Percentiles rank a stretch among this genome's conserved stretches.
These are phyloP conservation scores for Lacerta agilis DNA, from an alignment of 2,797 vertebrate species.

Conservation along the genomic window DNA sequence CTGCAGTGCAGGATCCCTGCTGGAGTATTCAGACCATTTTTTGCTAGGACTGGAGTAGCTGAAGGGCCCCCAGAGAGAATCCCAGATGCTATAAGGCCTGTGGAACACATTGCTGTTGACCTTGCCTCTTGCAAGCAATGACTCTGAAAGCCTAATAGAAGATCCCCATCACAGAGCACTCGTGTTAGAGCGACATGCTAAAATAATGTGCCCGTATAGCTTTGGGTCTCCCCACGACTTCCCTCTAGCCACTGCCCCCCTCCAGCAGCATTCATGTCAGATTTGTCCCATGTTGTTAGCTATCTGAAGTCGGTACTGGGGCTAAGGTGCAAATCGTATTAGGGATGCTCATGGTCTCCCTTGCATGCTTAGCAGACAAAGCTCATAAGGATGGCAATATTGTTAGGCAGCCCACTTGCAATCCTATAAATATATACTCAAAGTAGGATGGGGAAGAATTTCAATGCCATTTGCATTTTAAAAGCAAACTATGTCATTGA, in stretches of 20 bases:
- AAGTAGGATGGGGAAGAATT: too few relatives aligned
- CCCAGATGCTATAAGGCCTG: neutral
- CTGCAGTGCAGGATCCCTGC: neutral
- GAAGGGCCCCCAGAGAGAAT: neutral
- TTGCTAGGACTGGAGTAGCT: neutral
- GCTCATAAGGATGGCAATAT: neutral
- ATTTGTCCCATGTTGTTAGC: too few relatives aligned
- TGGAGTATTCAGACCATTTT: neutral
- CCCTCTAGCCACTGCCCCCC: neutral
- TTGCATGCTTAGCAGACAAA: neutral
- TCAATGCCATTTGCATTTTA: too few relatives aligned
- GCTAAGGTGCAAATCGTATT: neutral
- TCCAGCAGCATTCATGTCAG: neutral
- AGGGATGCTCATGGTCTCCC: neutral
- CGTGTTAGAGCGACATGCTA: neutral
- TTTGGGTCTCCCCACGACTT: neutral
- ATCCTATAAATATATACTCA: too few relatives aligned
- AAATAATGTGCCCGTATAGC: neutral
- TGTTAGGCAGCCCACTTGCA: too few relatives aligned
- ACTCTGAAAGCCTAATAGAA: neutral
- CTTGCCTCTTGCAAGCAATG: neutral
- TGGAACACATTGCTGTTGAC: too few relatives aligned
- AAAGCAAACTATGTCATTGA: too few relatives aligned
- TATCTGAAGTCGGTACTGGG: neutral
- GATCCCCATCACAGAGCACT: neutral